These are phyloP conservation scores for Meleagris gallopavo DNA, from an alignment of 2,113 vertebrate genomes.

Conservation along the genomic window DNA sequence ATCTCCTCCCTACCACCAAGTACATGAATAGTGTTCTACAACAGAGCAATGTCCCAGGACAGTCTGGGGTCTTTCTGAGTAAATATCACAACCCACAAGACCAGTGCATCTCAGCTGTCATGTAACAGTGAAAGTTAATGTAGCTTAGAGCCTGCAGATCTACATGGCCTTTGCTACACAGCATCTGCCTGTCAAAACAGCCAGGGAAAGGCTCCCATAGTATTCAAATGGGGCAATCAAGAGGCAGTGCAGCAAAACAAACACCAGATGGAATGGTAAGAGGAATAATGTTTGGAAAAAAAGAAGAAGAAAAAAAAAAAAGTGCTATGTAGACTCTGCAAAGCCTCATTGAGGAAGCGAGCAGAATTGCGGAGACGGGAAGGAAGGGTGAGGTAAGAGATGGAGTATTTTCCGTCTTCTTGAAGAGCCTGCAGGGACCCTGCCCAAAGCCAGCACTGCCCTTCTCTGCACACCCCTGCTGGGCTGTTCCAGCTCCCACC, in stretches of 20 bases:
- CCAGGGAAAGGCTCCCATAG: background rate
- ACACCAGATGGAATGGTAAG: background rate
- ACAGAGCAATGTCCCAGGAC: fast-evolving
- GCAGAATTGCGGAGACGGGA: background rate
- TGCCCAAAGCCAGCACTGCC: background rate
- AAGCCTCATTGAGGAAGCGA: background rate
- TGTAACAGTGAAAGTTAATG: fast-evolving
- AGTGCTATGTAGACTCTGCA: background rate
- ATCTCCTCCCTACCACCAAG: background rate
- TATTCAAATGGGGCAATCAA: background rate
- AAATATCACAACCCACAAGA: background rate
- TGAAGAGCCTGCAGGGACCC: background rate
- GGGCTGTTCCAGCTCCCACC: background rate
- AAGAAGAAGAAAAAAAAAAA: background rate
- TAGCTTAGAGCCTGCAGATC: background rate
- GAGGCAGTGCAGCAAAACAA: background rate
- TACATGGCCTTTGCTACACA: background rate
- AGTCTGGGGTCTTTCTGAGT: background rate
- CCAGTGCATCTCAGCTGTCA: background rate
- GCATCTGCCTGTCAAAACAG: background rate
- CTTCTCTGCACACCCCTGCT: background rate
- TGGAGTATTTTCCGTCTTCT: background rate
- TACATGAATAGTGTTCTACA: background rate
- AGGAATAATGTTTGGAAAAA: background rate
- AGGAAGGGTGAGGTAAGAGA: background rate